Conservation (phyloP, 1,140 invertebrate species). For the Leptonema lineaticorne region DNA sequence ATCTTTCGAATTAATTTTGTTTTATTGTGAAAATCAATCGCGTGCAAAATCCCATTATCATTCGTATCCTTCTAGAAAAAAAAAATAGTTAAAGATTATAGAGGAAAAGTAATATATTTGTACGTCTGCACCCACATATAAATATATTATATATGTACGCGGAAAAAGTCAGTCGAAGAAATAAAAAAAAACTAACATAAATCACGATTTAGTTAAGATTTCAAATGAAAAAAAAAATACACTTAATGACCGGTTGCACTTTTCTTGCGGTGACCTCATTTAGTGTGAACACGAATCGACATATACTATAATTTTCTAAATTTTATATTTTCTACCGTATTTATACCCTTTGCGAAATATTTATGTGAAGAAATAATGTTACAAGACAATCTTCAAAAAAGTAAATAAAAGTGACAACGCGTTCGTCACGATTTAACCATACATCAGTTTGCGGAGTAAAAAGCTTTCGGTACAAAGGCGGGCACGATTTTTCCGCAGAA, state of each 20-base stretch:
- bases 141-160: not conserved
- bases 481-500: slow-evolving; percentile 13
- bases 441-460: not conserved
- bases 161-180: not conserved
- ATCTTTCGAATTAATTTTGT: too few species aligned
- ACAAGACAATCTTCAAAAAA: too few species aligned
- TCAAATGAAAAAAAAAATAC: not conserved
- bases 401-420: too few species aligned
- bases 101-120: too few species aligned
- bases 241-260: slow-evolving; percentile 14
- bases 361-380: too few species aligned
- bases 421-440: too few species aligned
- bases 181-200: not conserved
- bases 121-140: not conserved
- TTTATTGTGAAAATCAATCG: not conserved
- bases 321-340: too few species aligned
- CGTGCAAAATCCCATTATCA: not conserved
- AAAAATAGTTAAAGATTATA: too few species aligned
- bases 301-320: too few species aligned
- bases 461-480: not conserved
- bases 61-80: not conserved
- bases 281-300: too few species aligned
- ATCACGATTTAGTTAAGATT: slow-evolving; percentile 14
- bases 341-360: too few species aligned
- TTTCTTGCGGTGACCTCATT: slow-evolving; percentile 8